Conservation (phyloP, 2,797 vertebrate genomes). For the Spondyliosoma cantharus region DNA sequence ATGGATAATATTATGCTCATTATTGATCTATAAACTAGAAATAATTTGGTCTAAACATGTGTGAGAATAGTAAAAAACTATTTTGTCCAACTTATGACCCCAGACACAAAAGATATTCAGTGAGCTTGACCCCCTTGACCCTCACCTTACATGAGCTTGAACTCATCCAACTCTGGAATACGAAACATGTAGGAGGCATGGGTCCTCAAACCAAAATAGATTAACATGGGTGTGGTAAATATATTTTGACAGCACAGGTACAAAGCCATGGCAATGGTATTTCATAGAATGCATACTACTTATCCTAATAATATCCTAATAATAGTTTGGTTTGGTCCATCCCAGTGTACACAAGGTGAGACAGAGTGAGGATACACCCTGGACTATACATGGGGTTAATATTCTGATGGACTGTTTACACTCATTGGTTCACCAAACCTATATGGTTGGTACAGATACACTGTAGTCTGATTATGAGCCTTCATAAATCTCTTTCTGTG, state of each 20-base stretch:
- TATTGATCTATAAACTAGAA: background rate
- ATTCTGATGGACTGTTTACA: background rate
- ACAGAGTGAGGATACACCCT: background rate
- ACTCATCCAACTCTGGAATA: background rate
- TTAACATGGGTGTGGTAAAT: background rate
- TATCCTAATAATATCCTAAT: background rate
- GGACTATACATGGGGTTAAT: too few relatives aligned
- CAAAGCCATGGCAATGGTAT: background rate
- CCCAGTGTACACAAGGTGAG: background rate
- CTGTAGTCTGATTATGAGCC: background rate
- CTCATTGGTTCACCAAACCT: background rate
- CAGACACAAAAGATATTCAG: background rate
- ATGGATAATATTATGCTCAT: background rate
- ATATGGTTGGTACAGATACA: background rate
- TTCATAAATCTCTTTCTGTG: background rate
- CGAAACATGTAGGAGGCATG: background rate
- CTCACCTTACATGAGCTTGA: background rate
- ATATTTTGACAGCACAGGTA: background rate
- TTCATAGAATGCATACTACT: background rate
- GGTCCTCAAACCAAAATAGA: constrained; percentile 25
- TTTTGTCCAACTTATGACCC: too few relatives aligned
- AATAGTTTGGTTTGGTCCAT: background rate
- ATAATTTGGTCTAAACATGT: background rate
- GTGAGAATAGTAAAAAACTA: background rate
- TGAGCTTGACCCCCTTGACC: background rate